Percentiles rank a stretch among this genome's conserved stretches.
These are phyloP conservation scores for Corythaixoides concolor DNA, from an alignment of 2,113 vertebrate species.

Conservation along the genomic window DNA sequence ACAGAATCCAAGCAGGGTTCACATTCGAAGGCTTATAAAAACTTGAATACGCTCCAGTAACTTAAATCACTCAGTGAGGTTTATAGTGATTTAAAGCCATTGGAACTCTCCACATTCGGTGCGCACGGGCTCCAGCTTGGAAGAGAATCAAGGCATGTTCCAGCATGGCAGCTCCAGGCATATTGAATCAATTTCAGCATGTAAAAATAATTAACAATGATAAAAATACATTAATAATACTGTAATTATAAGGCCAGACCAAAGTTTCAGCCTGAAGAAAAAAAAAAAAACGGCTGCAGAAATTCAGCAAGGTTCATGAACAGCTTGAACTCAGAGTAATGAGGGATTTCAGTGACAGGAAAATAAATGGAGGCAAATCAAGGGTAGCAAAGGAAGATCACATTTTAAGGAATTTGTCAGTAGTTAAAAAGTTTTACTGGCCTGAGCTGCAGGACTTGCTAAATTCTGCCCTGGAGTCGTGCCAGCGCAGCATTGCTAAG, in stretches of 20 bases:
- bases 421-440: constrained; percentile 22
- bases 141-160: constrained; percentile 67
- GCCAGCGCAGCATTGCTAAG: constrained; percentile 6
- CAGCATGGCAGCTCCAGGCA: constrained; percentile 67
- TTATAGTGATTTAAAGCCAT: constrained; percentile 68
- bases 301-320: neutral
- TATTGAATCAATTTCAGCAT: constrained; percentile 73
- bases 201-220: constrained; percentile 74
- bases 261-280: constrained; percentile 15
- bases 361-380: constrained; percentile 48
- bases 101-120: constrained; percentile 62
- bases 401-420: constrained; percentile 25
- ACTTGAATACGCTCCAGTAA: constrained; percentile 69
- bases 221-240: constrained; percentile 71
- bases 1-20: constrained; percentile 50
- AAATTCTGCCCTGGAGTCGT: constrained; percentile 31
- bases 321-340: constrained; percentile 6
- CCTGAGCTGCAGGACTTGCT: constrained; percentile 21
- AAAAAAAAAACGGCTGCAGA: neutral
- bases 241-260: constrained; percentile 64
- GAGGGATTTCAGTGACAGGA: constrained; percentile 50
- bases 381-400: constrained; percentile 48
- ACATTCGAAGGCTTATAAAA: constrained; percentile 65
- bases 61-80: constrained; percentile 70
- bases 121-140: constrained; percentile 51